Conservation (phyloP, 2,113 vertebrate genomes). For the Taxidea taxus region DNA sequence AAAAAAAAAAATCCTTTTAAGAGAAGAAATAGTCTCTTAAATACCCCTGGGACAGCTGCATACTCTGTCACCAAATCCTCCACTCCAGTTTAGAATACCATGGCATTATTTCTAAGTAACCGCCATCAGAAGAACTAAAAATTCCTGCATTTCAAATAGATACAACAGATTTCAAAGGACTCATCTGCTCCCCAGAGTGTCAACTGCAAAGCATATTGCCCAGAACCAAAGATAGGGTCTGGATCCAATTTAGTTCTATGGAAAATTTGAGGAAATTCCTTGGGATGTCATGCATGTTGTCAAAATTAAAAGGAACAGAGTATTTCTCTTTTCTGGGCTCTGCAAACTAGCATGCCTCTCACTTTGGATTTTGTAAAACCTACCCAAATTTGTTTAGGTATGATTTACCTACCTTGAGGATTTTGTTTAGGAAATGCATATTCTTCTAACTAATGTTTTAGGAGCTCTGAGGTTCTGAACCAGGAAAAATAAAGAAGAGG, state of each 20-base stretch:
- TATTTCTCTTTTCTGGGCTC: background rate
- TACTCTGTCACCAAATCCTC: background rate
- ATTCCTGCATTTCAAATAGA: background rate
- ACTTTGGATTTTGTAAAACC: background rate
- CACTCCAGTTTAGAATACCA: background rate
- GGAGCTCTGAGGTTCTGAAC: background rate
- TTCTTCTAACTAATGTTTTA: conserved; percentile 24
- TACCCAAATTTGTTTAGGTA: background rate
- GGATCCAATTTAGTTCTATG: background rate
- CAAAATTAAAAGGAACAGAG: conserved; percentile 15
- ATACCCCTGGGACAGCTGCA: background rate
- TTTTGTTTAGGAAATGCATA: conserved; percentile 10
- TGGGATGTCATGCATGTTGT: background rate
- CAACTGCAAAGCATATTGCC: background rate
- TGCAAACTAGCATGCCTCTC: conserved; percentile 7
- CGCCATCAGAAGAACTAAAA: background rate
- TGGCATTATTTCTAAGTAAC: background rate
- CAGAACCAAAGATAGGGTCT: background rate
- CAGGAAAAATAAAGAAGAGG: background rate
- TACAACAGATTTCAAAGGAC: background rate
- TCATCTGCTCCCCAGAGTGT: background rate
- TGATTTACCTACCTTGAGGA: conserved; percentile 15
- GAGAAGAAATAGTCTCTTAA: background rate
- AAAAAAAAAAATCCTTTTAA: conserved; percentile 39
- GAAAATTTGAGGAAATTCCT: background rate